Base-by-base conservation (phyloP, 1,140 invertebrate genomes). In the Spodoptera frugiperda region DNA sequence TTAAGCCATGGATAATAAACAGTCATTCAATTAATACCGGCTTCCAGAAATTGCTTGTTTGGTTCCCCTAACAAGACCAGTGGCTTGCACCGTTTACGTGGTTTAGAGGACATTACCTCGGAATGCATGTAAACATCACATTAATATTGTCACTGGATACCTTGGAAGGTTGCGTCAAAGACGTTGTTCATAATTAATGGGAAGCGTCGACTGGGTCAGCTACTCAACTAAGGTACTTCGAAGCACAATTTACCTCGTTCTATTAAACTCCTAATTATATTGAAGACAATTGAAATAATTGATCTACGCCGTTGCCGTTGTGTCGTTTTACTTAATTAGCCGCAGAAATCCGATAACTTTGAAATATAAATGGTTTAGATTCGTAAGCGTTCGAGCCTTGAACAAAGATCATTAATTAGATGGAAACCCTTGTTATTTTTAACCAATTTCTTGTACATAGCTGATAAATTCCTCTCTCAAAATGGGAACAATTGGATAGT, bases 1-100 rank as follows among this genome's bases (percentile, higher is more conserved):
- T 72, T 72, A 72, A 72, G 68, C 53, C 51, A 15, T 55, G 51
- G 39, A 68, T 53, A 68, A 68, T 53, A 68, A 68, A 68, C 65
- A 68, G 65, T 68, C 53, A 72, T 14, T 72, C 33, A 55, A 57
- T 72, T 72, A 55, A 57, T 72, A 72, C 39, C 33, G 17, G 51
- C 53, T 72, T 25, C 15, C 33, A 55, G 53, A 57, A 57, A 57
- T 55, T 72, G 51, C 33, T 72, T 57, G 17, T 72, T 54, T 12
- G 51, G 33, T 57, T 55, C 17, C 30, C 39, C 11, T 3, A 12
- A 67, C 63, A 67, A 48, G 63, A 57, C n/a, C 53, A 57, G 30
- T 33, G 53, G 51, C 51, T 46, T 19, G 39, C 3, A 17, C 9
- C 25, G 65, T 53, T 21, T 68, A 72, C 46, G 51, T 46, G 33